phyloP scores from a whole-genome alignment of 2,797 vertebrate species.

The Petrocephalus sullivani region DNA sequence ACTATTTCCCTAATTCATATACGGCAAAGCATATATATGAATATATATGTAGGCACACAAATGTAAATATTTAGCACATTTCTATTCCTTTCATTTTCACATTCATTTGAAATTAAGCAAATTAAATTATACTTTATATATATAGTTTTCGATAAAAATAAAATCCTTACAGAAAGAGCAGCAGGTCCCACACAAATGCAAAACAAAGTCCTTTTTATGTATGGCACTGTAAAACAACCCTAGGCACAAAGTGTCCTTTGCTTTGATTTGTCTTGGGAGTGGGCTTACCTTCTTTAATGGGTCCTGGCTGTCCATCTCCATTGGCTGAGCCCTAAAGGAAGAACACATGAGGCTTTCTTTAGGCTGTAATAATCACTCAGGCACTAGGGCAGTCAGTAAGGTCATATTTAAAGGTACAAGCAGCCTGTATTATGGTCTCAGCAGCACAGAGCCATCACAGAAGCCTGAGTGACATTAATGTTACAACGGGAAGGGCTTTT shows the following conservation, averaged over 20 bases:
- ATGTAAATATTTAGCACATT: not conserved
- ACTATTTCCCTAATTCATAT: not conserved
- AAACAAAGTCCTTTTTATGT: slow-evolving; percentile 3
- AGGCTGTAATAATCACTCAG: not conserved
- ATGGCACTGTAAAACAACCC: not conserved
- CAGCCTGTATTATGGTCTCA: not conserved
- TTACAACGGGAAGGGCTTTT: not conserved
- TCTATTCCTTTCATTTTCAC: not conserved
- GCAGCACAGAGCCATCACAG: not conserved
- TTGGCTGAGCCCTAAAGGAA: slow-evolving; percentile 47
- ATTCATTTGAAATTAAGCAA: not conserved
- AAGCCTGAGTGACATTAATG: not conserved
- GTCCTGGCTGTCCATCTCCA: slow-evolving; percentile 48
- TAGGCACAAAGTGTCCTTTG: not conserved
- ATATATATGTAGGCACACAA: not conserved
- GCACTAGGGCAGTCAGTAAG: not conserved
- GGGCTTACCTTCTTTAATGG: slow-evolving; percentile 55
- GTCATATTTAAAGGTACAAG: not conserved
- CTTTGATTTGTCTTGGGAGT: not conserved
- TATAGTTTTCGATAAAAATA: too few species aligned
- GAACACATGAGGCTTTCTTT: slow-evolving; percentile 16
- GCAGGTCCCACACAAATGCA: not conserved
- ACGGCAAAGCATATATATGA: not conserved
- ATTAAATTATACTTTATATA: not conserved
- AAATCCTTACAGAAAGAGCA: not conserved